phyloP scores from a whole-genome alignment of 2,113 vertebrate genomes.

The Amphilophus citrinellus region DNA sequence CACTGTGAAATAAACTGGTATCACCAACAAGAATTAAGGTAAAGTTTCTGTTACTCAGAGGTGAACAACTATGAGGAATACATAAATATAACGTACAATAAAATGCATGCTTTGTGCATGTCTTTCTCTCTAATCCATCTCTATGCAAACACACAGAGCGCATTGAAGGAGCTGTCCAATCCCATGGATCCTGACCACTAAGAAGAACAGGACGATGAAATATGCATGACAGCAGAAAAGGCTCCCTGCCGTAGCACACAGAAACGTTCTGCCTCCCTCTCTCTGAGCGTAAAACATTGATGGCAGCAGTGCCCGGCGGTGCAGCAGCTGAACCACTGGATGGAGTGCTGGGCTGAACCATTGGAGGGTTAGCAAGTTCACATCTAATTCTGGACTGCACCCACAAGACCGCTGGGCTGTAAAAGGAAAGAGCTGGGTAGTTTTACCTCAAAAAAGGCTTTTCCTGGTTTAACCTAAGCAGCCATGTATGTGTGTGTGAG shows the following conservation, averaged over 20 bases:
- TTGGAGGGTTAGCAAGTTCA: slow-evolving; percentile 61
- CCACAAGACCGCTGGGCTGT: slow-evolving; percentile 43
- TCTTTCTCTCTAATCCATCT: background rate
- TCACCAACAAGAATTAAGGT: background rate
- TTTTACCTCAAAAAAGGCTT: slow-evolving; percentile 44
- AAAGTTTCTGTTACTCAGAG: background rate
- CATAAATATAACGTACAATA: background rate
- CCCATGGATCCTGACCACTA: slow-evolving; percentile 55
- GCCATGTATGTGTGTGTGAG: background rate
- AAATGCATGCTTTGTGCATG: background rate
- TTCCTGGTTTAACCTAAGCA: slow-evolving; percentile 30
- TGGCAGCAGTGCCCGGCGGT: slow-evolving; percentile 27
- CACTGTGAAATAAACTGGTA: background rate
- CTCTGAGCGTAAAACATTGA: slow-evolving; percentile 73
- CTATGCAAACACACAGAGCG: background rate
- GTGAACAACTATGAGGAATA: background rate
- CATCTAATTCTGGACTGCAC: slow-evolving; percentile 69
- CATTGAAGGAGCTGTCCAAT: slow-evolving; percentile 30
- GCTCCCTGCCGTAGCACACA: slow-evolving; percentile 53
- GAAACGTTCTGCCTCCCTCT: slow-evolving; percentile 50
- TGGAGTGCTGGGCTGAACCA: slow-evolving; percentile 34
- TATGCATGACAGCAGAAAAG: slow-evolving; percentile 71
- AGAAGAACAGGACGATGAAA: slow-evolving; percentile 67
- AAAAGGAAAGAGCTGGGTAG: slow-evolving; percentile 19
- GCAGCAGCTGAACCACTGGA: slow-evolving; percentile 28